phyloP scores from a whole-genome alignment of 1,140 invertebrate genomes.

The Ladona fulva region DNA sequence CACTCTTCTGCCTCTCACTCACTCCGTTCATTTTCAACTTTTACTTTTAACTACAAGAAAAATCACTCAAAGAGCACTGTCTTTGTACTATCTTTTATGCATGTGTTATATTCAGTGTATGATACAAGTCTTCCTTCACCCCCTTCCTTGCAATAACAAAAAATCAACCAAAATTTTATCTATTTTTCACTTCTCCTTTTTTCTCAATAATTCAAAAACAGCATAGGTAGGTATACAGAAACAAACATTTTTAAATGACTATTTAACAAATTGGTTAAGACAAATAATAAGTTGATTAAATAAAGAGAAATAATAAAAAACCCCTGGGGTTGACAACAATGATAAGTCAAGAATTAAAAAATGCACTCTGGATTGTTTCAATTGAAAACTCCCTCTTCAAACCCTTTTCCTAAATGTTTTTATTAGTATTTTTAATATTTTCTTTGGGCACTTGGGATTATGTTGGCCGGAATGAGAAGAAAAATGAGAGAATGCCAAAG shows the following conservation, averaged over 20 bases:
- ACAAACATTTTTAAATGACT: background rate
- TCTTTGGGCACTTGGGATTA: background rate
- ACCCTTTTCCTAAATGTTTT: background rate
- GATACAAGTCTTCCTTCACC: conserved; percentile 4
- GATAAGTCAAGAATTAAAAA: background rate
- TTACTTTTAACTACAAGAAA: background rate
- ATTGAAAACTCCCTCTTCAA: background rate
- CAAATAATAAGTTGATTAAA: background rate
- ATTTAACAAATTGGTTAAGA: conserved; percentile 4
- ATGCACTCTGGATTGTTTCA: background rate
- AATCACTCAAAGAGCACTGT: conserved; percentile 4
- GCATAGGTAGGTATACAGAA: background rate
- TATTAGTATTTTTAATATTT: background rate
- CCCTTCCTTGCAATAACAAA: background rate
- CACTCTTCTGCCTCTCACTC: too few species aligned
- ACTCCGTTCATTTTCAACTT: background rate
- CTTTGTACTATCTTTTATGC: conserved; percentile 10
- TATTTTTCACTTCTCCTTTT: background rate
- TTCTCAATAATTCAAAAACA: background rate
- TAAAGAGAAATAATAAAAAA: background rate
- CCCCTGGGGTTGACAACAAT: background rate
- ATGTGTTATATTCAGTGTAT: background rate
- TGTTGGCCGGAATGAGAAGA: background rate
- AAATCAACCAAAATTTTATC: background rate
- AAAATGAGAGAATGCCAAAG: background rate